Base-by-base conservation (phyloP, 2,888 invertebrate species). In the Pollenia griseotomentosa region DNA sequence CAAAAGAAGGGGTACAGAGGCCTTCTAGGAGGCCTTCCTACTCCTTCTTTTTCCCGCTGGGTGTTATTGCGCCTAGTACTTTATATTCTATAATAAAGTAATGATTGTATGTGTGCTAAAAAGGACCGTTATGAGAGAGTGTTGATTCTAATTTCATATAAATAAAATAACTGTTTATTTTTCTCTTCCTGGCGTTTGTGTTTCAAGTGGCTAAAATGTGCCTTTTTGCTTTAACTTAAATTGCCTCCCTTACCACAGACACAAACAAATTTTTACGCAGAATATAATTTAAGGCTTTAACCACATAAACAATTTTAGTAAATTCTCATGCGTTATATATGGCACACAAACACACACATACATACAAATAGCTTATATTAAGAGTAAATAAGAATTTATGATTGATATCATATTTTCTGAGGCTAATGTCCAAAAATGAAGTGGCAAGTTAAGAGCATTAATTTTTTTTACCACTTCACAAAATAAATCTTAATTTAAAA, bases 71-170 rank as follows among this genome's bases (percentile, higher is more conserved):
- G 44, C 19, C 6, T 44, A 63, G 33, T 33, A 33, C 33, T 33
- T 33, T 33, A 33, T 33, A 33, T 33, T 6, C 33, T 33, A 33
- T 33, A 33, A 33, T 33, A 33, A 33, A 33, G 33, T 6, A 33
- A 33, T 33, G 33, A 33, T 33, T 33, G 33, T 33, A 63, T 44
- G 7, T 44, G 63, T 7, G 16, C 16, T n/a, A 63, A 44, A 12
- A 0, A 14, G 5, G 33, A 59, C 12, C n/a, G 33, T 59, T 59
- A 42, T 42, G 10, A 57, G 6, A 23, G 16, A 53, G 44, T 55
- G 77, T 55, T 77, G 77, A 66, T 65, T 75, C 55, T 53, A 65
- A 65, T 65, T 75, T 53, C 12, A 55, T 55, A 48, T 55, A 55
- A 53, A 77, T 55, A 55, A 65, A 55, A 55, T 55, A 53, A 77